Evolutionary conservation across 2,888 invertebrate genomes (phyloP).

Genomic region (Thysanoteuthis rhombus): DNA sequence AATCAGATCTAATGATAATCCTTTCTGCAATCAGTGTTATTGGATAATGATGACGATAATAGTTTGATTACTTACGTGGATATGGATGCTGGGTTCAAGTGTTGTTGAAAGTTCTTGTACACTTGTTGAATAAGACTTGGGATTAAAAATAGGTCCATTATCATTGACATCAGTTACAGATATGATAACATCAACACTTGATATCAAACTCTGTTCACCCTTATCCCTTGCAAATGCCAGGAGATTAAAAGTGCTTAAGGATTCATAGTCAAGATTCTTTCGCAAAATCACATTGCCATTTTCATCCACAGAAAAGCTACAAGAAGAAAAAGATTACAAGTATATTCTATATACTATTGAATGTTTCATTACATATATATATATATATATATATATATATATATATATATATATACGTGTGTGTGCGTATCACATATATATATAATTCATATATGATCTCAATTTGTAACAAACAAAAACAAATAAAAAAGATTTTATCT

Average conservation of each 20-base stretch:
- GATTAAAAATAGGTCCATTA: slow-evolving; percentile 40
- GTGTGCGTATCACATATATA: too few species aligned
- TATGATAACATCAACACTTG: slow-evolving; percentile 38
- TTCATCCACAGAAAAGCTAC: neutral
- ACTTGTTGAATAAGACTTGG: slow-evolving; percentile 37
- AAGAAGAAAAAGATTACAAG: neutral
- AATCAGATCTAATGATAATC: too few species aligned
- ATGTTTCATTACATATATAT: too few species aligned
- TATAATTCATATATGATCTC: too few species aligned
- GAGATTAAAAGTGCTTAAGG: slow-evolving; percentile 32
- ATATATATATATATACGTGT: too few species aligned
- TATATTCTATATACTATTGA: neutral
- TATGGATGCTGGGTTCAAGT: slow-evolving; percentile 35
- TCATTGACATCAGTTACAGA: slow-evolving; percentile 45
- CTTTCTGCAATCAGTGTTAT: too few species aligned
- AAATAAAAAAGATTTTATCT: too few species aligned
- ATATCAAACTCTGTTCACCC: slow-evolving; percentile 23
- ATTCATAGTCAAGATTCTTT: slow-evolving; percentile 77
- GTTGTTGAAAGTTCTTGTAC: slow-evolving; percentile 38
- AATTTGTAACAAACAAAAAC: too few species aligned
- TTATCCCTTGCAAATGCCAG: slow-evolving; percentile 39
- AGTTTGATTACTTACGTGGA: slow-evolving; percentile 35
- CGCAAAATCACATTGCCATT: slow-evolving; percentile 83
- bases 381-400: too few species aligned
- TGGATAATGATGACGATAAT: too few species aligned